Conservation (phyloP, 1,140 invertebrate species). For the Drosophila pseudoobscura region DNA sequence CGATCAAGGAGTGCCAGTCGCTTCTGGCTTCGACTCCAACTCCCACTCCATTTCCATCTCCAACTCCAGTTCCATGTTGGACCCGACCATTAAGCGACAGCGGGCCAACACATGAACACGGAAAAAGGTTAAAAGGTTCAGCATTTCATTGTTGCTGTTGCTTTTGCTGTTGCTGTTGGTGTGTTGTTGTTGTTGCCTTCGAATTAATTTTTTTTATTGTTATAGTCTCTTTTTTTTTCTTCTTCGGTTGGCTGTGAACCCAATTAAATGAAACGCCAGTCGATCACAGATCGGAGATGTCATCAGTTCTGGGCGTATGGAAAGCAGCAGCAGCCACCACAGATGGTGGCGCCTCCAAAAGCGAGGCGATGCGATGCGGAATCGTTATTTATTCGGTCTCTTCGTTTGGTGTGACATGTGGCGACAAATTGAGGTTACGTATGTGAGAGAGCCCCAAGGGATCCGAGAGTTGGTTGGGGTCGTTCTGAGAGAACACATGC, state of each 20-base stretch:
- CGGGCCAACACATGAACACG: conserved; percentile 55
- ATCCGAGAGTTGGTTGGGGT: conserved; percentile 1
- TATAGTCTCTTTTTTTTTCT: conserved; percentile 57
- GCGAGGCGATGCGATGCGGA: conserved; percentile 34
- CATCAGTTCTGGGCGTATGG: conserved; percentile 52
- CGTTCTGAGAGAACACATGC: conserved; percentile 19
- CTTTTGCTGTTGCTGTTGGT: conserved; percentile 23
- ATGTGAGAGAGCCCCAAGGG: conserved; percentile 23
- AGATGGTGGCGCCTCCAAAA: conserved; percentile 64
- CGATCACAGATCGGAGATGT: conserved; percentile 68
- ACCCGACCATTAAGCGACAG: conserved; percentile 66
- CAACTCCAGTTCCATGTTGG: conserved; percentile 16
- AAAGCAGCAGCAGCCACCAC: conserved; percentile 23
- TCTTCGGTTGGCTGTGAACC: conserved; percentile 67
- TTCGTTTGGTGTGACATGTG: conserved; percentile 70
- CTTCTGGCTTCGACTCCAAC: conserved; percentile 38
- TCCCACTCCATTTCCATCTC: conserved; percentile 7
- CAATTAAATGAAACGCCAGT: conserved; percentile 78
- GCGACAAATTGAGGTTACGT: conserved; percentile 73
- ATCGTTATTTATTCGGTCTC: conserved; percentile 12
- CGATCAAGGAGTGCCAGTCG: conserved; percentile 65
- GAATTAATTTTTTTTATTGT: conserved; percentile 81
- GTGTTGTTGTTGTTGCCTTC: conserved; percentile 38
- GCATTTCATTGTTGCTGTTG: conserved; percentile 61
- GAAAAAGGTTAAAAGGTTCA: conserved; percentile 79